A percentile compares a stretch with the other conserved stretches of the same genome.
These are phyloP conservation scores for Syngnathus scovelli DNA, from an alignment of 2,113 vertebrate species.

Conservation along the genomic window DNA sequence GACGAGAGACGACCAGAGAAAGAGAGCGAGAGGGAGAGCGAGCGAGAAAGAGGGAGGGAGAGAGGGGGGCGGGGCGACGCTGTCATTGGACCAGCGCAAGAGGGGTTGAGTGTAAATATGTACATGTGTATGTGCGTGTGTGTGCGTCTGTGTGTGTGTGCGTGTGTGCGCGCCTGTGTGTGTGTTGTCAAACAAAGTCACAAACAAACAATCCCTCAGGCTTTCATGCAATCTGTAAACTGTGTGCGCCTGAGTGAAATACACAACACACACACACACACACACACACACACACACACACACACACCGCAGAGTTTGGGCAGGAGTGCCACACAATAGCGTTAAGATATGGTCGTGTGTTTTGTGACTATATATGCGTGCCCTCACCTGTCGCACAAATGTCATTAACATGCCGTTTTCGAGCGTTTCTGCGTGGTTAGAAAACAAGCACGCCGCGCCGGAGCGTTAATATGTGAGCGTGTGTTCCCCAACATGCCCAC, in stretches of 20 bases:
- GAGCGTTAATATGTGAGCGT: no score
- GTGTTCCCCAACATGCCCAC: no score
- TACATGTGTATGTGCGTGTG: not conserved
- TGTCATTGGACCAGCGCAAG: constrained; percentile 59
- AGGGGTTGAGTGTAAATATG: not conserved
- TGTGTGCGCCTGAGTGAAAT: not conserved
- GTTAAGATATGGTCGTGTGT: no score
- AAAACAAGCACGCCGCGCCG: no score
- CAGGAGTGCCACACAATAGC: no score
- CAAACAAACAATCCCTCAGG: constrained; percentile 8
- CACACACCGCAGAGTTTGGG: not conserved
- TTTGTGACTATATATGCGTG: not conserved
- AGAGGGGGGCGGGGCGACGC: no score
- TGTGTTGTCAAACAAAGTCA: constrained; percentile 7
- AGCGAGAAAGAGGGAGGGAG: no score
- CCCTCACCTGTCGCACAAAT: no score
- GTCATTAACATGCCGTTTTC: no score
- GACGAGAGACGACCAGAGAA: no score
- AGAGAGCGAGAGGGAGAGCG: no score
- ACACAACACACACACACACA: not conserved
- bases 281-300: not conserved
- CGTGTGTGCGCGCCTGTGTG: not conserved
- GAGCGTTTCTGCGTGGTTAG: no score
- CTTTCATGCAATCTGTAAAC: constrained; percentile 1
- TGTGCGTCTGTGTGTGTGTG: not conserved